These are phyloP conservation scores for Drosophila subpulchrella DNA, from an alignment of 1,140 invertebrate species.

Conservation along the genomic window DNA sequence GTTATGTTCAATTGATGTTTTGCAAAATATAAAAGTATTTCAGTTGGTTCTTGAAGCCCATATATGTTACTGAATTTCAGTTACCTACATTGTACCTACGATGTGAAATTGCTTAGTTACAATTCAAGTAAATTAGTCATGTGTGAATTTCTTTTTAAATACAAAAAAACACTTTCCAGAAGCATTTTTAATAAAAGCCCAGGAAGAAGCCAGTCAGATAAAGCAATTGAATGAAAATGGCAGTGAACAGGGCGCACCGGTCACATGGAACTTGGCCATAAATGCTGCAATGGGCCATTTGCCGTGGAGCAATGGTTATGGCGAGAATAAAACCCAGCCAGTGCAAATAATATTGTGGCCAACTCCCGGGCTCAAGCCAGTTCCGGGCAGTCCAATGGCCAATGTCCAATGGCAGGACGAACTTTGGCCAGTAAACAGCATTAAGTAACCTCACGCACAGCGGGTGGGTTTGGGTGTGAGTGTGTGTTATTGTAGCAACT, in stretches of 20 bases:
- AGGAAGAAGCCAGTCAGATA: conserved; percentile 18
- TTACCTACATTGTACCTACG: no score
- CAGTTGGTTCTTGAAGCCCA: no score
- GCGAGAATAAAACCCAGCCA: conserved; percentile 51
- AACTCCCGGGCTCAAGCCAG: conserved; percentile 63
- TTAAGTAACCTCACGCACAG: conserved; percentile 72
- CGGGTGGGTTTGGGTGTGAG: conserved; percentile 1
- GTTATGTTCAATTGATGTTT: no score
- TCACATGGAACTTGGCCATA: conserved; percentile 25
- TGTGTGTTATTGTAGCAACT: conserved; percentile 68
- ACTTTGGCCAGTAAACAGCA: conserved; percentile 54
- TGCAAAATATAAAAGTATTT: no score
- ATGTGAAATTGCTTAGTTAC: no score
- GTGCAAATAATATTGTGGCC: conserved; percentile 81
- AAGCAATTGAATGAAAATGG: conserved; percentile 35
- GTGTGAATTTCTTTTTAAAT: neutral
- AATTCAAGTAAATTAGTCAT: no score
- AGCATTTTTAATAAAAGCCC: conserved; percentile 43
- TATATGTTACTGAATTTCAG: no score
- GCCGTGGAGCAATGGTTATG: conserved; percentile 47
- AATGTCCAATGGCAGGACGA: conserved; percentile 51
- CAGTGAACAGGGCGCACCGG: neutral
- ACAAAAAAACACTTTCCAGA: neutral
- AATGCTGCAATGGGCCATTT: conserved; percentile 52
- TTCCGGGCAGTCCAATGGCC: conserved; percentile 16